Percentiles rank a stretch among this genome's conserved stretches.
Evolutionary conservation across 2,888 invertebrate genomes (phyloP).

Genomic region (Acronicta aceris): DNA sequence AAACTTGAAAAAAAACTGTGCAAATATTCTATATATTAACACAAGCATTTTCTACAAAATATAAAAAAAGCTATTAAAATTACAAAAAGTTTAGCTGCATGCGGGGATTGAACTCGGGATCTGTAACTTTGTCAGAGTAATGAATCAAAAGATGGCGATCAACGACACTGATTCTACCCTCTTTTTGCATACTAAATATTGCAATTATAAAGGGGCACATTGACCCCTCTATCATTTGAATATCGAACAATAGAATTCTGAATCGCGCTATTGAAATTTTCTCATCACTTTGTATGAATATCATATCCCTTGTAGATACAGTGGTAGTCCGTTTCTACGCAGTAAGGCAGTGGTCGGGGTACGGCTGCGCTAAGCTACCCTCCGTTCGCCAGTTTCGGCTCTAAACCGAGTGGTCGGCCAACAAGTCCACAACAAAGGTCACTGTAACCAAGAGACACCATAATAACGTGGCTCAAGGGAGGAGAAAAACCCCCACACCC

Average conservation of each 20-base stretch:
- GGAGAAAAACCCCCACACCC: slow-evolving; percentile 14
- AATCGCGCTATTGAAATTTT: slow-evolving; percentile 31
- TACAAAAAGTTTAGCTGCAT: neutral
- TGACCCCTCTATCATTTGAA: neutral
- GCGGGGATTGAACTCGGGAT: neutral
- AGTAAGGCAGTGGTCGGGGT: slow-evolving; percentile 18
- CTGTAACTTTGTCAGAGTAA: too few species aligned
- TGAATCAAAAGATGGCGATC: too few species aligned
- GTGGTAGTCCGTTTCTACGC: slow-evolving; percentile 37
- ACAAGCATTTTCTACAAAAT: too few species aligned
- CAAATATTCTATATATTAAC: too few species aligned
- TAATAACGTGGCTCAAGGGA: slow-evolving; percentile 16
- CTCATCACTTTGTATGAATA: neutral
- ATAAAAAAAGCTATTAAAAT: neutral
- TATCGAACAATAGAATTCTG: slow-evolving; percentile 14
- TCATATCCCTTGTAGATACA: accelerated
- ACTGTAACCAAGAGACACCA: neutral
- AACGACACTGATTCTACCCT: neutral
- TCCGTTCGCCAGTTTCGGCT: too few species aligned
- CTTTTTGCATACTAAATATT: neutral
- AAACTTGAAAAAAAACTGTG: too few species aligned
- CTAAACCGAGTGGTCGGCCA: too few species aligned
- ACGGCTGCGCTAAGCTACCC: slow-evolving; percentile 17
- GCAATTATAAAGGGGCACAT: neutral
- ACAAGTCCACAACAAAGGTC: neutral